These are phyloP conservation scores for Phengaris arion DNA, from an alignment of 2,888 invertebrate genomes.

Conservation along the genomic window DNA sequence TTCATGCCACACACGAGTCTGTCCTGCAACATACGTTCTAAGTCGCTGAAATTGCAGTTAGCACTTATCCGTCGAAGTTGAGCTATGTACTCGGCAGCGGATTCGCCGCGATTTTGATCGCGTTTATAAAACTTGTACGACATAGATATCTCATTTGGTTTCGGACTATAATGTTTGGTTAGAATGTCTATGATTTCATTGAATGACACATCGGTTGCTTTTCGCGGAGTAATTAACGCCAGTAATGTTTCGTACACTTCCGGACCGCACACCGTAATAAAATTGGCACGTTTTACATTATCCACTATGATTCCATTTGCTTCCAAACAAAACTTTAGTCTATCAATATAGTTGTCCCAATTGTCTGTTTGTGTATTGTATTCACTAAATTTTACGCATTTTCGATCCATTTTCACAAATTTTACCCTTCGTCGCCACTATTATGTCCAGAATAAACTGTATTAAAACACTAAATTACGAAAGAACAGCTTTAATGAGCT, in stretches of 20 bases:
- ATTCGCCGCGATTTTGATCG: slow-evolving; percentile 33
- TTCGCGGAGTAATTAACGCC: slow-evolving; percentile 32
- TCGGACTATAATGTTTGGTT: no score
- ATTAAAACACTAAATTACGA: no score
- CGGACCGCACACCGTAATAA: slow-evolving; percentile 32
- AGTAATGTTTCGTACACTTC: slow-evolving; percentile 33
- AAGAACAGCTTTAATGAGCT: no score
- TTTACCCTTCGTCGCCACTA: no score
- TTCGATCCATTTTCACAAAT: no score
- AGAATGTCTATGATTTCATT: slow-evolving; percentile 30
- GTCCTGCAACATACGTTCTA: no score
- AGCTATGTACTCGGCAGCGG: no score
- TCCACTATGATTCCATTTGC: slow-evolving; percentile 33
- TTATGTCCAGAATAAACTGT: no score
- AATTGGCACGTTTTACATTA: slow-evolving; percentile 31
- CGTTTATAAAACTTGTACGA: slow-evolving; percentile 35
- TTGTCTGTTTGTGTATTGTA: slow-evolving; percentile 32
- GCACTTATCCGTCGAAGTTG: no score
- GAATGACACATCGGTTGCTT: slow-evolving; percentile 31
- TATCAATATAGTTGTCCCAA: slow-evolving; percentile 37
- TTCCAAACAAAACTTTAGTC: slow-evolving; percentile 35
- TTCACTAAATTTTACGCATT: slow-evolving; percentile 32
- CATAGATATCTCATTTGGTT: no score
- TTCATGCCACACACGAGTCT: no score
- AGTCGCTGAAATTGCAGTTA: no score